Conservation (phyloP, 37 sponge, comb jelly and placozoan genomes). For the Geodia barretti region DNA sequence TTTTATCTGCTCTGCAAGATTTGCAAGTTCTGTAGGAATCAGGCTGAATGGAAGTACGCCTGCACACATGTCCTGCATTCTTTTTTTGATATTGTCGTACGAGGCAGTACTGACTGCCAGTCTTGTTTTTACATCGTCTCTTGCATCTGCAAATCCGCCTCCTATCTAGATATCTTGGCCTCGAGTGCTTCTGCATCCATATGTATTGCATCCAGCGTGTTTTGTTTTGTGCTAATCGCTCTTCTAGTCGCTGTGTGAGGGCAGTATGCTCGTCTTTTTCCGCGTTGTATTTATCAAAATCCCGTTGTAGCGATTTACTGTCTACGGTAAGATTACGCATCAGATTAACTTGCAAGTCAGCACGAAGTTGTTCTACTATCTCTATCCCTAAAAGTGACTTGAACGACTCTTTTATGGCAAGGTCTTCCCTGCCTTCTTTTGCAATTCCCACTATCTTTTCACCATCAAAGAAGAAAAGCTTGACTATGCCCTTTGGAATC, state of each 20-base stretch:
- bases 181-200: neutral
- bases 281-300: neutral
- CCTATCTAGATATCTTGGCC: neutral
- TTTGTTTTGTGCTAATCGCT: neutral
- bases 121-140: neutral
- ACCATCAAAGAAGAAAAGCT: neutral
- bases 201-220: neutral
- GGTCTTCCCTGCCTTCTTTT: neutral
- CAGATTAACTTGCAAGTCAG: neutral
- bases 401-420: neutral
- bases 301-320: neutral
- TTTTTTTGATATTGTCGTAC: neutral
- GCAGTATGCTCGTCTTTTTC: neutral
- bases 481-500: neutral
- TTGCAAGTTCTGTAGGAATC: neutral
- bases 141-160: neutral
- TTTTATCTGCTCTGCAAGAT: neutral
- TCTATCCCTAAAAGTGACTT: neutral
- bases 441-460: neutral
- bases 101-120: neutral
- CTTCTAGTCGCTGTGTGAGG: neutral
- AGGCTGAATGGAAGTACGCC: neutral
- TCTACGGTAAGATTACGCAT: neutral
- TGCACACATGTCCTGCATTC: neutral
- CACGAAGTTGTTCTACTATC: neutral